Conservation (phyloP, 23 tunicate genomes). For the Trididemnum miniatum region DNA sequence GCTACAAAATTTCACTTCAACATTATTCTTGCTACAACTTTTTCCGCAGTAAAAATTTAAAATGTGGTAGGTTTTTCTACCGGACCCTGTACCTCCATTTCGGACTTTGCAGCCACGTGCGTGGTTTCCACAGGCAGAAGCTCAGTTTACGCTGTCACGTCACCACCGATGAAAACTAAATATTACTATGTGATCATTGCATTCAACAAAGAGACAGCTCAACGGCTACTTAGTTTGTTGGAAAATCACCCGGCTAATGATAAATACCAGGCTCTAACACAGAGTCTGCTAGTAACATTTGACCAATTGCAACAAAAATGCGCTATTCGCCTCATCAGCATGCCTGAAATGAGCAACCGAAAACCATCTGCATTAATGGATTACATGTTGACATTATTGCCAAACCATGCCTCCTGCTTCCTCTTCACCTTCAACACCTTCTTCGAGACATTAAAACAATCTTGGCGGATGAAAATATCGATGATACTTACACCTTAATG, state of each 20-base stretch:
- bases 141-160: no score
- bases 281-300: constrained; percentile 6
- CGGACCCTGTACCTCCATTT: no score
- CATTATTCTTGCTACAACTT: no score
- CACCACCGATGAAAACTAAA: no score
- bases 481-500: not conserved
- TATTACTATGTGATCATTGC: not conserved
- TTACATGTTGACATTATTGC: constrained; percentile 14
- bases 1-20: no score
- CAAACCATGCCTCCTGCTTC: constrained; percentile 12
- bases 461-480: not conserved
- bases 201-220: constrained; percentile 1
- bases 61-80: no score
- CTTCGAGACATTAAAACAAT: constrained; percentile 13
- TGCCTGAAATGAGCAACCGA: constrained; percentile 25
- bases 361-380: constrained; percentile 33
- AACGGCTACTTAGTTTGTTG: not conserved
- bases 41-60: no score
- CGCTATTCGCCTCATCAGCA: constrained; percentile 14
- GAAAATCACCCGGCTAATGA: not conserved
- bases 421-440: constrained; percentile 14
- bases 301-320: not conserved
- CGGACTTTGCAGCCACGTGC: no score
- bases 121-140: no score
- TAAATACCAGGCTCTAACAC: constrained; percentile 3